These are phyloP conservation scores for Timema podura DNA, from an alignment of 2,888 invertebrate genomes.

Conservation along the genomic window DNA sequence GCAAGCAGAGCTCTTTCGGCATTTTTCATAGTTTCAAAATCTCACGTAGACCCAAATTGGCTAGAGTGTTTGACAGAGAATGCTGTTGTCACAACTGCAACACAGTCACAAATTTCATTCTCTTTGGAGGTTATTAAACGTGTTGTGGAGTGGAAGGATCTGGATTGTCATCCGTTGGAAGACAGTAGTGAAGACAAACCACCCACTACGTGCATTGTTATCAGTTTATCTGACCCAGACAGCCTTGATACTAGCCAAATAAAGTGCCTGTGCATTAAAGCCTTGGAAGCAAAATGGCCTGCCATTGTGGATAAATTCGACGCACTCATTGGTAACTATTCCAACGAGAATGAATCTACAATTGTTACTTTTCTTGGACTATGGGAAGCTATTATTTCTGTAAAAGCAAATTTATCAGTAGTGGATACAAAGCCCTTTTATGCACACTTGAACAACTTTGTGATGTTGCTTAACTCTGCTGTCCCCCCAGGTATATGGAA, in stretches of 20 bases:
- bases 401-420: conserved; percentile 84
- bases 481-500: conserved; percentile 81
- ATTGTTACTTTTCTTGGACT: conserved; percentile 74
- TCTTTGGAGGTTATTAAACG: conserved; percentile 80
- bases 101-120: conserved; percentile 69
- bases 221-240: conserved; percentile 66
- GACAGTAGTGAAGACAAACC: conserved; percentile 50
- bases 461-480: conserved; percentile 62
- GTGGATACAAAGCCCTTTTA: conserved; percentile 87
- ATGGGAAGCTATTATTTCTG: conserved; percentile 88
- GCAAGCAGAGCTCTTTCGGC: conserved; percentile 76
- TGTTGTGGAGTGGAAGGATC: conserved; percentile 85
- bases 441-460: conserved; percentile 76
- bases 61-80: conserved; percentile 63
- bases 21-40: conserved; percentile 78
- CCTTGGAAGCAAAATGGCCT: conserved; percentile 80
- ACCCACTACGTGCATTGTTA: conserved; percentile 41
- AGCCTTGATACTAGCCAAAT: conserved; percentile 81
- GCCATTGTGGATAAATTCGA: conserved; percentile 63
- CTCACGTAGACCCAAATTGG: conserved; percentile 75
- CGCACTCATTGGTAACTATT: conserved; percentile 47
- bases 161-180: conserved; percentile 74
- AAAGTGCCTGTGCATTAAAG: conserved; percentile 81
- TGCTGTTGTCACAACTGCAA: conserved; percentile 51
- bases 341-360: conserved; percentile 48